Base-by-base conservation (phyloP, 2,797 vertebrate species). In the Gobio occitaniae region DNA sequence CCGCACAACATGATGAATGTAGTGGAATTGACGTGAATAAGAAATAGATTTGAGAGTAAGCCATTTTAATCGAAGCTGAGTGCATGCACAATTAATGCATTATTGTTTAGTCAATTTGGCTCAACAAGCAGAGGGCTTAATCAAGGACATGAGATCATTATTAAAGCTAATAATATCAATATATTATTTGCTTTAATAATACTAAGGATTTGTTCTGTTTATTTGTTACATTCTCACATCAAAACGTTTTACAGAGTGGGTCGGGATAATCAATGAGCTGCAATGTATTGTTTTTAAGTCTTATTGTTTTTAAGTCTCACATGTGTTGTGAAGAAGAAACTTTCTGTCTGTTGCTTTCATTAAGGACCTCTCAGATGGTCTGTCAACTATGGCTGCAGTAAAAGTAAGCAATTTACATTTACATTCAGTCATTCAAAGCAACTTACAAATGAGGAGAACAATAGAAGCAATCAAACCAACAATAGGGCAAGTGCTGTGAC, bases 41-140 rank as follows among this genome's bases (percentile, higher is more conserved):
- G 93, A 94, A 94, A 92, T 92, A 93, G 92, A 95, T 96, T 94
- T 94, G 90, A 89, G 92, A 94, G 93, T 91, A 93, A 91, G 91
- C 87, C 86, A 86, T 85, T 86, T 90, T 93, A 94, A 95, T 95
- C 91, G 90, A 93, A 93, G 93, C 91, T 93, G 93, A 94, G 93
- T 90, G 92, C 89, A 83, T 85, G 91, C 85, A 90, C 95, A 94
- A 95, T 96, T 92, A 94, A 95, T 94, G 91, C 87, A 74, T 88
- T 88, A 88, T 91, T 93, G 91, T 93, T 93, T 89, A 90, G 93
- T 93, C 89, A 90, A 93, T 94, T 94, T 91, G 93, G 91, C 91
- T 90, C 89, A 89, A 86, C 84, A 83, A 89, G 83, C 36, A 21
- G 80, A 91, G 83, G 90, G 87, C 89, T 92, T 91, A 7, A 76